Conservation (phyloP, 2,797 vertebrate genomes). For the Pyrrhura leucotis region DNA sequence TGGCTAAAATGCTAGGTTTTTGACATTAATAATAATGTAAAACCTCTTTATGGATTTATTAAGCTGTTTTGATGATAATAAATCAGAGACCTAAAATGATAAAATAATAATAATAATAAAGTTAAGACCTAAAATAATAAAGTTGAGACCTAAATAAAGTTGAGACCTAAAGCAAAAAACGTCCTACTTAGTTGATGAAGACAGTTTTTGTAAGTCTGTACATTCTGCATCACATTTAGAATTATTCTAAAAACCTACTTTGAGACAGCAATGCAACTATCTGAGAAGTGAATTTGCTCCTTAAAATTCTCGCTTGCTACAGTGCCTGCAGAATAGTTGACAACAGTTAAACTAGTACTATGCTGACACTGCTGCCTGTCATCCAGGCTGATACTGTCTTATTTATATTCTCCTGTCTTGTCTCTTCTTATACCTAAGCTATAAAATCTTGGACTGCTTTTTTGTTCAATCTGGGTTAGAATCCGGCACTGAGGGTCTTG, state of each 20-base stretch:
- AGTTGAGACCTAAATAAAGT: neutral
- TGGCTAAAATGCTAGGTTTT: neutral
- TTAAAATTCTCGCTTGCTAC: neutral
- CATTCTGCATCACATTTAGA: neutral
- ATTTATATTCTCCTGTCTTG: neutral
- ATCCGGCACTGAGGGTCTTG: neutral
- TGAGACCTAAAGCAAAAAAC: neutral
- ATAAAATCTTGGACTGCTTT: neutral
- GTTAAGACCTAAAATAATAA: neutral
- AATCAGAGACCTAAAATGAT: neutral
- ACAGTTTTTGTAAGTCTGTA: neutral
- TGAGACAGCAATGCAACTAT: neutral
- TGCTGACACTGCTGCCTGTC: constrained; percentile 15
- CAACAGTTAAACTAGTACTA: neutral
- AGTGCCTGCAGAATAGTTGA: neutral
- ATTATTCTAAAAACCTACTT: neutral
- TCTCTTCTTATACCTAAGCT: neutral
- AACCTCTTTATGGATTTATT: neutral
- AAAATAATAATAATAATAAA: neutral
- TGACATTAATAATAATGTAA: neutral
- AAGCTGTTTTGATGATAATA: neutral
- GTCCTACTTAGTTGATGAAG: neutral
- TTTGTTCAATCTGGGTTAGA: neutral
- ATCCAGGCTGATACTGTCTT: neutral
- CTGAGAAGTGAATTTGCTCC: neutral